Evolutionary conservation across 2,888 invertebrate genomes (phyloP).

Genomic region (Resseliella maxima): DNA sequence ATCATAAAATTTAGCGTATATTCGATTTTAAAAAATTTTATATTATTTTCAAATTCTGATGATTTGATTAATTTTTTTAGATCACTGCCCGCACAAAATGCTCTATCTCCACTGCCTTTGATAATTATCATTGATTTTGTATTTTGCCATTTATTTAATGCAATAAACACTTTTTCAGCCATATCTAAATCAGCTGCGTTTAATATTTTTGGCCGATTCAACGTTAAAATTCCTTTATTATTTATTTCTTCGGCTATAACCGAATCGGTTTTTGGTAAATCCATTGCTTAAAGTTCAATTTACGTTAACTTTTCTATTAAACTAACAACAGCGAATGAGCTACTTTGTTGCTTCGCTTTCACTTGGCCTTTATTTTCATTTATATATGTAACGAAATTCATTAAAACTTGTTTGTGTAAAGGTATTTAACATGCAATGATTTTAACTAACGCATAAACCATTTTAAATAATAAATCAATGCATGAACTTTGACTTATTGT

Average conservation of each 20-base stretch:
- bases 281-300: not conserved
- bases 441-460: too few relatives aligned
- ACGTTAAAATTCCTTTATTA: conserved; percentile 73
- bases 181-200: conserved; percentile 83
- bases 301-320: not conserved
- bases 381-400: not conserved
- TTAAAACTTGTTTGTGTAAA: not conserved
- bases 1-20: conserved; percentile 88
- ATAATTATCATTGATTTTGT: conserved; percentile 77
- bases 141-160: conserved; percentile 65
- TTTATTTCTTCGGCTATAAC: conserved; percentile 64
- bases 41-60: conserved; percentile 69
- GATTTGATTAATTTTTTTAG: conserved; percentile 80
- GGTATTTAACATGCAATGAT: too few relatives aligned
- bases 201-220: conserved; percentile 80
- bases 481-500: too few relatives aligned
- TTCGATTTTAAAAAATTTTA: conserved; percentile 83
- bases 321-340: not conserved
- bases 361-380: not conserved
- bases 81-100: conserved; percentile 99
- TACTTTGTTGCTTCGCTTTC: not conserved
- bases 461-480: too few relatives aligned
- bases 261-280: not conserved
- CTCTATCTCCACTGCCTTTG: conserved; percentile 88
- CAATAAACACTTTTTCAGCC: conserved; percentile 62